Conservation (phyloP, 1,140 invertebrate species). For the Periplaneta americana region DNA sequence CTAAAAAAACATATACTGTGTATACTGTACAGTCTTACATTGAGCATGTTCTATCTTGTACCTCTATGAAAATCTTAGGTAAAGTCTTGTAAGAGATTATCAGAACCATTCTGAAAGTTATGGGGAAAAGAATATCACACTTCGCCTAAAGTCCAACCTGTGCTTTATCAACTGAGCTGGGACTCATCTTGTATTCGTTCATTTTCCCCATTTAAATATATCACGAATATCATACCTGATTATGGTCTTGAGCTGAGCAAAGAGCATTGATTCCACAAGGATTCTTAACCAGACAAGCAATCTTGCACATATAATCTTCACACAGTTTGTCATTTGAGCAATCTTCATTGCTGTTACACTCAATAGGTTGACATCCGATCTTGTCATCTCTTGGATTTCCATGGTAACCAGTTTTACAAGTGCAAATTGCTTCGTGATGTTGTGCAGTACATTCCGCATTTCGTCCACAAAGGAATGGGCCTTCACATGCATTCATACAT, state of each 20-base stretch:
- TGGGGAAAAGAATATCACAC: too few relatives aligned
- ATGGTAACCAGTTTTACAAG: conserved; percentile 69
- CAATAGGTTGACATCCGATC: conserved; percentile 68
- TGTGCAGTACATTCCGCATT: conserved; percentile 70
- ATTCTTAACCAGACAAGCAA: conserved; percentile 73
- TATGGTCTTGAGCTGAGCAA: conserved; percentile 73
- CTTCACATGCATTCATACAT: conserved; percentile 64
- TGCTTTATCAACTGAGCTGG: too few relatives aligned
- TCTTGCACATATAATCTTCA: conserved; percentile 72
- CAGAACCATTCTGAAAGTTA: too few relatives aligned
- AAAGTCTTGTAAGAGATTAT: too few relatives aligned
- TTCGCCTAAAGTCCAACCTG: too few relatives aligned
- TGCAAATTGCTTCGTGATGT: conserved; percentile 65
- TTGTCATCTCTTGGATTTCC: conserved; percentile 67
- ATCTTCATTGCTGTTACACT: conserved; percentile 63
- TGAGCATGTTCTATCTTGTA: too few relatives aligned
- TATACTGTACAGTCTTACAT: too few relatives aligned
- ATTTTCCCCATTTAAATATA: too few relatives aligned
- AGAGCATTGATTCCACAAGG: conserved; percentile 78
- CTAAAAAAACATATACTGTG: too few relatives aligned
- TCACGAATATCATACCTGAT: too few relatives aligned
- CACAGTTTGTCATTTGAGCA: conserved; percentile 80
- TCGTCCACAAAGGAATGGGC: conserved; percentile 62
- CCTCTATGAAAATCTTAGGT: too few relatives aligned
- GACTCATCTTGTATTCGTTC: too few relatives aligned